Base-by-base conservation (phyloP, 2,113 vertebrate species). In the Gymnocephalus cernua region DNA sequence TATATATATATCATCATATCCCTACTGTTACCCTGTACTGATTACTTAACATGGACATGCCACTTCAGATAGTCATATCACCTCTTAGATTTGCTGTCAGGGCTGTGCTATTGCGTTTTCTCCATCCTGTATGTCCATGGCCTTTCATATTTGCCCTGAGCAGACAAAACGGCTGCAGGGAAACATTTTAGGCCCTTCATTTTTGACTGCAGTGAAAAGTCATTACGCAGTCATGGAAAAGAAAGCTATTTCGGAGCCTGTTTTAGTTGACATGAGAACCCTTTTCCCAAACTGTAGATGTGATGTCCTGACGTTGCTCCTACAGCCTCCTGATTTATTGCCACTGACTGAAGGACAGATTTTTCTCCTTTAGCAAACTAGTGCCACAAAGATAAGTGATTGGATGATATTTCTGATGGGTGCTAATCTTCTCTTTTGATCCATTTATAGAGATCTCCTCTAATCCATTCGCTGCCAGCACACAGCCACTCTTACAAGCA, bases 401-500 rank as follows among this genome's bases (percentile, higher is more conserved):
- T 13, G 62, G 57, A 1, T 66, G 8, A 68, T 41, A 67, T 84
- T 77, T 68, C 32, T 80, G 21, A 70, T 74, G 29, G 47, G 21
- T 85, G 51, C 51, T 48, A 75, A 44, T 71, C 27, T 50, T 77
- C 27, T 56, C n/a, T 68, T 70, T 79, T 82, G 32, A 88, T 88
- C 75, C 69, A 62, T 84, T 90, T 89, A 81, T 81, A 84, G 61
- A 82, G 63, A 77, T 80, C 74, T 69, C 21, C 45, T n/a, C 68
- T 70, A 71, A 84, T 87, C 79, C 63, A 78, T 32, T 65, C 74
- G 77, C 48, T 38, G 41, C 48, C 16, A 54, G 29, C 59, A 62
- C 32, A 67, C 35, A 66, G 38, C 41, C 50, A 50, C 44, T 64
- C 23, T 69, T 44, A 73, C 72, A 78, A 16, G 18, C 72, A 35